Evolutionary conservation across 2,113 vertebrate genomes (phyloP), one percentile per base, ranked within the genome.

Genomic region (Nymphicus hollandicus): DNA sequence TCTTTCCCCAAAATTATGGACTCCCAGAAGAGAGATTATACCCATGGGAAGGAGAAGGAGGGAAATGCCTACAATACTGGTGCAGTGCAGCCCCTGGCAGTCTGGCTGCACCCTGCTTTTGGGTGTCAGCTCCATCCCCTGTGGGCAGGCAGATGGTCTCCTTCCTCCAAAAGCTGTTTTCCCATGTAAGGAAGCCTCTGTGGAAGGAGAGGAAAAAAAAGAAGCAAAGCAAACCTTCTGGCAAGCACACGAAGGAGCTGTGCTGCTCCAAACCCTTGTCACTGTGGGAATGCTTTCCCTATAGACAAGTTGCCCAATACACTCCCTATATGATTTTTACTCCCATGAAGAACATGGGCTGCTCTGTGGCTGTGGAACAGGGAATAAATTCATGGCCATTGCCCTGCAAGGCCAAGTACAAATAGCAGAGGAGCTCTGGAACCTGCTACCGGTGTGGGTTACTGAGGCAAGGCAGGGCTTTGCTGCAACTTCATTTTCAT

Each of bases 391-490:
- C 17, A 29, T 4, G 61, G 31, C 9, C 13, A 4, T 6, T 24
- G 46, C 55, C 81, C 47, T 58, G 18, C 50, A 33, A 64, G 61
- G 41, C 64, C 60, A 41, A 60, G 11, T 2, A 24, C 35, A 79
- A 49, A 63, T 0, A 77, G 53, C 53, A n/a, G 8, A 47, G n/a
- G 24, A 25, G 52, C 58, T 63, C 0, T 0, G 37, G 73, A 20
- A 17, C 72, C 66, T 23, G 35, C 65, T 94, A 7, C 76, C 64
- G 9, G 13, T 17, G 35, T 10, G 65, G 47, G 66, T 63, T 66
- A 43, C 61, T 88, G 19, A 85, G 95, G 65, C 73, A 84, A 89
- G 70, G 49, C 81, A 93, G 52, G 81, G 93, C 69, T 81, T 49
- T 46, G 14, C 58, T 81, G 95, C 41, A 74, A 43, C 68, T 87